These are phyloP conservation scores for Catostylus mosaicus DNA, from an alignment of 30 jellyfish, hydroid and myxozoan species.

Conservation along the genomic window DNA sequence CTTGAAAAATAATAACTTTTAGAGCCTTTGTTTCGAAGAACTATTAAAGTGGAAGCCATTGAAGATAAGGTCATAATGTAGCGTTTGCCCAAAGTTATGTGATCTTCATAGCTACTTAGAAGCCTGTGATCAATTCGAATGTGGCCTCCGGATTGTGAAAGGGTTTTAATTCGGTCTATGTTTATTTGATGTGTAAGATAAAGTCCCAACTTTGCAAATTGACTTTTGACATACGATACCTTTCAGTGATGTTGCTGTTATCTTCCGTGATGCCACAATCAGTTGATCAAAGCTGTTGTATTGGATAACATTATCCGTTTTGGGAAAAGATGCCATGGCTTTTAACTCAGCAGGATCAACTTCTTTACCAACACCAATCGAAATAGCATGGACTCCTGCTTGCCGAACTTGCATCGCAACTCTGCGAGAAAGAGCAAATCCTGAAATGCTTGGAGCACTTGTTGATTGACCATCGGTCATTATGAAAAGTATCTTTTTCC, in stretches of 20 bases:
- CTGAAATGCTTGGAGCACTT: slow-evolving; percentile 17
- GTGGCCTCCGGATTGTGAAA: too few species aligned
- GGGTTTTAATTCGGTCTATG: too few species aligned
- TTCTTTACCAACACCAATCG: slow-evolving; percentile 64
- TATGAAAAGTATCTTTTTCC: slow-evolving; percentile 32
- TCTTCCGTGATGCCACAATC: slow-evolving; percentile 48
- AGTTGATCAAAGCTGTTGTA: slow-evolving; percentile 44
- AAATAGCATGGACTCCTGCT: slow-evolving; percentile 38
- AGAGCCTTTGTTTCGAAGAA: too few species aligned
- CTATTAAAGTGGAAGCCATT: too few species aligned
- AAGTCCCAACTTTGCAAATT: too few species aligned
- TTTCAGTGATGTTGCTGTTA: slow-evolving; percentile 61
- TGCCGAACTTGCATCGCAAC: slow-evolving; percentile 17
- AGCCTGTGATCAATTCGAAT: too few species aligned
- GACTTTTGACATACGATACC: too few species aligned
- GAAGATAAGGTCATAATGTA: too few species aligned
- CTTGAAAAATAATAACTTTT: too few species aligned
- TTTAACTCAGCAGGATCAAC: slow-evolving; percentile 49
- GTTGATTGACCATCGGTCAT: slow-evolving; percentile 76
- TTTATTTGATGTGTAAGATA: too few species aligned
- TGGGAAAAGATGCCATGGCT: slow-evolving; percentile 72
- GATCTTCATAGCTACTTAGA: too few species aligned
- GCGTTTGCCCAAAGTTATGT: too few species aligned
- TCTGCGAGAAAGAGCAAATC: slow-evolving; percentile 43
- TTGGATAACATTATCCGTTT: slow-evolving; percentile 33